Evolutionary conservation across 2,113 vertebrate species (phyloP).

Genomic region (Euleptes europaea): DNA sequence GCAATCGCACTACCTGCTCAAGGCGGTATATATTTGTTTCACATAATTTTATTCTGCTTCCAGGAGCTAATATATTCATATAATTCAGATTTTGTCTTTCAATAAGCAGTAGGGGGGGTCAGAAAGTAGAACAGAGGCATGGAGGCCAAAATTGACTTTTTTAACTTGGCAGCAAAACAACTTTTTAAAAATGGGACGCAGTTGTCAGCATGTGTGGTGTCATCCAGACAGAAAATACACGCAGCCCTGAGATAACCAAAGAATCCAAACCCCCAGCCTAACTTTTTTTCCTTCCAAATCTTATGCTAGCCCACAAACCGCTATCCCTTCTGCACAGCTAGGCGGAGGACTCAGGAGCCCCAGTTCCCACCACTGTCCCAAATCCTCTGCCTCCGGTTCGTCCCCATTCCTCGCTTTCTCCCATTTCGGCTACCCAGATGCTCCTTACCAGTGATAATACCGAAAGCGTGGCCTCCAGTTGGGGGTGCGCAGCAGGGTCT

Average conservation of each 20-base stretch:
- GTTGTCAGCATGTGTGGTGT: not conserved
- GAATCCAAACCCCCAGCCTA: not conserved
- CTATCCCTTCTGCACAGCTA: not conserved
- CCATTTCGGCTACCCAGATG: not conserved
- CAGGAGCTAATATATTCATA: not conserved
- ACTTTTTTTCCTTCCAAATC: not conserved
- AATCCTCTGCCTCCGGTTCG: rapidly evolving
- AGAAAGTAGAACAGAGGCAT: no score
- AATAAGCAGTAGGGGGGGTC: not conserved
- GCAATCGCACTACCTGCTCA: not conserved
- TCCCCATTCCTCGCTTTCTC: not conserved
- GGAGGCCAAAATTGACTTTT: no score
- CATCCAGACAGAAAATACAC: not conserved
- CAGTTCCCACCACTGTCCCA: no score
- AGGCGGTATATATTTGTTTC: not conserved
- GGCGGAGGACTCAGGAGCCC: not conserved
- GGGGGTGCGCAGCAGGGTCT: slow-evolving; percentile 88
- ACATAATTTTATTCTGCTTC: not conserved
- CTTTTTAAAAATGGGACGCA: not conserved
- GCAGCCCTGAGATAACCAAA: not conserved
- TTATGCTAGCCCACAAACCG: not conserved
- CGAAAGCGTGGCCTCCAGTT: slow-evolving; percentile 93
- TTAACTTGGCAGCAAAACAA: not conserved
- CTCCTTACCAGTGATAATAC: slow-evolving; percentile 89
- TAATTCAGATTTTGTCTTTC: not conserved